These are phyloP conservation scores for Acanthopagrus latus DNA, from an alignment of 2,797 vertebrate genomes.

Conservation along the genomic window DNA sequence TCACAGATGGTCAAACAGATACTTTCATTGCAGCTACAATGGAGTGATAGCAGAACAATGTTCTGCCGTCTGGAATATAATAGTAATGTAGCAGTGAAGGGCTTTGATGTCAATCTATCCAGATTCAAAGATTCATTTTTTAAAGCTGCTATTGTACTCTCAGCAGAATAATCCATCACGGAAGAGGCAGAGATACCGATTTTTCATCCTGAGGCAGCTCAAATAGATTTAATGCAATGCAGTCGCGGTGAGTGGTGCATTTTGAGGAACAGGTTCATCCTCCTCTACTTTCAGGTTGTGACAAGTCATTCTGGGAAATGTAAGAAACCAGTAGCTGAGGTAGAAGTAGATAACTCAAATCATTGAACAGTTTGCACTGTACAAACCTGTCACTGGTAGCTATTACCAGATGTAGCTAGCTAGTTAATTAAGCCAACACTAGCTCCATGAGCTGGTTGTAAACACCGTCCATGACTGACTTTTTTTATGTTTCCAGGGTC, in stretches of 20 bases:
- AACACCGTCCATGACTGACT: too few relatives aligned
- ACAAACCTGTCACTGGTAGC: background rate
- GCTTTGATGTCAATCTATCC: constrained; percentile 37
- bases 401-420: background rate
- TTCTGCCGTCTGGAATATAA: constrained; percentile 34
- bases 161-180: constrained; percentile 43
- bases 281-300: constrained; percentile 33
- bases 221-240: constrained; percentile 48
- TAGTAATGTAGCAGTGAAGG: constrained; percentile 22
- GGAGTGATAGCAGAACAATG: constrained; percentile 35
- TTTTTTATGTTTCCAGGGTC: background rate
- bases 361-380: constrained; percentile 1
- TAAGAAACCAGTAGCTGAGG: constrained; percentile 26
- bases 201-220: constrained; percentile 38
- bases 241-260: constrained; percentile 18
- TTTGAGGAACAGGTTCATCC: constrained; percentile 43
- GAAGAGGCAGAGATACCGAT: constrained; percentile 30
- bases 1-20: constrained; percentile 32
- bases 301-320: constrained; percentile 42
- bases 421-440: background rate
- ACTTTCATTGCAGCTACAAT: constrained; percentile 12
- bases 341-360: constrained; percentile 46
- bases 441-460: too few relatives aligned
- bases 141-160: constrained; percentile 54
- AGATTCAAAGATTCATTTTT: constrained; percentile 2